Percentiles rank a stretch among this genome's conserved stretches.
Evolutionary conservation across 1,140 invertebrate species (phyloP).

Genomic region (Ridgeia piscesae): DNA sequence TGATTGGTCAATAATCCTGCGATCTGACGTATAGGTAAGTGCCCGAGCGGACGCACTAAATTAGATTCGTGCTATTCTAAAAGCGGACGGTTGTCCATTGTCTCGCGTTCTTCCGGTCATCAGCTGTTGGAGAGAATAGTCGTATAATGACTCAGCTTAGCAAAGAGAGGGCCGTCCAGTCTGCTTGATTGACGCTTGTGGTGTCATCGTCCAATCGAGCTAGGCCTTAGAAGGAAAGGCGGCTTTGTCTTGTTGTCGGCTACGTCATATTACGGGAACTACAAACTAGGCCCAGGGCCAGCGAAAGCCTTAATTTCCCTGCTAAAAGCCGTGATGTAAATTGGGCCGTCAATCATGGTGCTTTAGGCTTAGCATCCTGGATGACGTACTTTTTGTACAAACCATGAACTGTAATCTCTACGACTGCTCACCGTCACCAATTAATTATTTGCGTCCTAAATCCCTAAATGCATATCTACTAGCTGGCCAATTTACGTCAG

Average conservation of each 20-base stretch:
- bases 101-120: neutral
- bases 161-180: neutral
- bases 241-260: neutral
- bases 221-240: neutral
- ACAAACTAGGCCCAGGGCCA: neutral
- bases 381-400: no score
- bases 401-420: no score
- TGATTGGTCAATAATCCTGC: conserved; percentile 32
- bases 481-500: no score
- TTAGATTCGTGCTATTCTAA: neutral
- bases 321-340: no score
- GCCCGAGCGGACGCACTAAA: neutral
- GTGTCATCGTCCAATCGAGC: neutral
- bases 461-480: no score
- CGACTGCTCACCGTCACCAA: no score
- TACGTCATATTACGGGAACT: conserved; percentile 1
- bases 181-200: neutral
- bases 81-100: neutral
- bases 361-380: no score
- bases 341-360: no score
- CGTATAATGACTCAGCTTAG: neutral
- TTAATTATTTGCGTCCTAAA: no score
- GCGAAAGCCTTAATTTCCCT: neutral
- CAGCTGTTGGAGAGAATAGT: neutral
- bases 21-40: neutral